phyloP scores from a whole-genome alignment of 2,113 vertebrate genomes.

The Podiceps cristatus region DNA sequence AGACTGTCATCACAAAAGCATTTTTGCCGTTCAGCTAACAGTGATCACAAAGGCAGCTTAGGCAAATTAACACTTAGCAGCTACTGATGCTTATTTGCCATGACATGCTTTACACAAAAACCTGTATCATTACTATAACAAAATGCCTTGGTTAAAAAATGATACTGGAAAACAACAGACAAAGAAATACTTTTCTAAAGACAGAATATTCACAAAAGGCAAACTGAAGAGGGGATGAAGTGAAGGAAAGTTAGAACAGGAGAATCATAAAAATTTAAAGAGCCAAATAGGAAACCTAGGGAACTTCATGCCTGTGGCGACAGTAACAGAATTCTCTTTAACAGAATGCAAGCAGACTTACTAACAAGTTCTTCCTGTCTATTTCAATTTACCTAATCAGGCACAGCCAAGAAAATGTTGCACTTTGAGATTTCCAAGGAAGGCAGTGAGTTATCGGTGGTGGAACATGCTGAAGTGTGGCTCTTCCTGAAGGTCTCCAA shows the following conservation, averaged over 20 bases:
- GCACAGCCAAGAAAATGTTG: conserved; percentile 84
- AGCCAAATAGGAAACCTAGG: background rate
- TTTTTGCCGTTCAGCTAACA: background rate
- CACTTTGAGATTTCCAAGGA: conserved; percentile 94
- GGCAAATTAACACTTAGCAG: background rate
- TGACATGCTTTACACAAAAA: background rate
- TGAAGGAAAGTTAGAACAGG: conserved; percentile 4
- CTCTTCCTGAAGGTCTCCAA: conserved; percentile 93
- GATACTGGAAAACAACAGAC: background rate
- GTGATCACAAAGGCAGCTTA: background rate
- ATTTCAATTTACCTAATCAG: conserved; percentile 77
- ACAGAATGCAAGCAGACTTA: background rate
- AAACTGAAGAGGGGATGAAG: background rate
- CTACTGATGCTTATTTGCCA: background rate
- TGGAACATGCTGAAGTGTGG: conserved; percentile 95
- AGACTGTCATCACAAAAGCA: background rate
- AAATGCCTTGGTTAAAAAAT: background rate
- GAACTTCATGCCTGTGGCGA: background rate
- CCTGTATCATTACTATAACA: background rate
- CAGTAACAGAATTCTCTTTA: background rate
- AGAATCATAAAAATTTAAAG: background rate
- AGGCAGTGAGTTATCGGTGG: conserved; percentile 87
- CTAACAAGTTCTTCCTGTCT: conserved; percentile 63
- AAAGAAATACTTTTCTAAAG: background rate
- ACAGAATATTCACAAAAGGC: background rate